Conservation (phyloP, 2,797 vertebrate genomes). For the Chloroceryle amazona region DNA sequence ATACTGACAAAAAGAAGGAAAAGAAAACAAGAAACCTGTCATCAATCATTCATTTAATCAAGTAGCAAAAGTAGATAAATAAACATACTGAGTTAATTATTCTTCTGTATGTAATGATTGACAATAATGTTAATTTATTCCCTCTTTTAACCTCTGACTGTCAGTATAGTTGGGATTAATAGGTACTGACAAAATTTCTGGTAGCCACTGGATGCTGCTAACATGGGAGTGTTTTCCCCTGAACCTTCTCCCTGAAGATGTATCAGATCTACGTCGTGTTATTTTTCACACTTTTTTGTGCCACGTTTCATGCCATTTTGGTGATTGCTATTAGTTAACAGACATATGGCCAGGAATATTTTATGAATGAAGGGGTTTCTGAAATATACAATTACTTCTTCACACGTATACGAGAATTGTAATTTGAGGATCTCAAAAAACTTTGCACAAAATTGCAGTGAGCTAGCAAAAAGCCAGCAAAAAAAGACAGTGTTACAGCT, state of each 20-base stretch:
- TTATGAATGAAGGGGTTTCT: conserved; percentile 67
- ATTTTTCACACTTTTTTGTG: conserved; percentile 58
- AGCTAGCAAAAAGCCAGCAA: neutral
- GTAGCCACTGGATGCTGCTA: conserved; percentile 7
- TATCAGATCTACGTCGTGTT: conserved; percentile 49
- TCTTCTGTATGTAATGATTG: conserved; percentile 83
- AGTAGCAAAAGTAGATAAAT: conserved; percentile 85
- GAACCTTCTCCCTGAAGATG: conserved; percentile 28
- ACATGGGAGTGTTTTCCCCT: neutral
- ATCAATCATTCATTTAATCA: conserved; percentile 88
- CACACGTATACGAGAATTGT: neutral
- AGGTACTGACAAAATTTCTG: conserved; percentile 37
- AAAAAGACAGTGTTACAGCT: neutral
- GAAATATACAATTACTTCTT: neutral
- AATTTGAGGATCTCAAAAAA: conserved; percentile 39
- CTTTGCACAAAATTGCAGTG: neutral
- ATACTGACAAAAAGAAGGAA: conserved; percentile 80
- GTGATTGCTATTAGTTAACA: conserved; percentile 38
- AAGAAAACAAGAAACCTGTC: conserved; percentile 83
- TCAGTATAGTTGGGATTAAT: conserved; percentile 45
- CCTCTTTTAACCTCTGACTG: conserved; percentile 74
- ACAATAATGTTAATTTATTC: conserved; percentile 82
- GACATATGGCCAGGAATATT: conserved; percentile 62
- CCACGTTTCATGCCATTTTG: conserved; percentile 34
- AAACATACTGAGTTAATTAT: conserved; percentile 86